Conservation (phyloP, 2,797 vertebrate genomes). For the Lithobates sylvaticus region DNA sequence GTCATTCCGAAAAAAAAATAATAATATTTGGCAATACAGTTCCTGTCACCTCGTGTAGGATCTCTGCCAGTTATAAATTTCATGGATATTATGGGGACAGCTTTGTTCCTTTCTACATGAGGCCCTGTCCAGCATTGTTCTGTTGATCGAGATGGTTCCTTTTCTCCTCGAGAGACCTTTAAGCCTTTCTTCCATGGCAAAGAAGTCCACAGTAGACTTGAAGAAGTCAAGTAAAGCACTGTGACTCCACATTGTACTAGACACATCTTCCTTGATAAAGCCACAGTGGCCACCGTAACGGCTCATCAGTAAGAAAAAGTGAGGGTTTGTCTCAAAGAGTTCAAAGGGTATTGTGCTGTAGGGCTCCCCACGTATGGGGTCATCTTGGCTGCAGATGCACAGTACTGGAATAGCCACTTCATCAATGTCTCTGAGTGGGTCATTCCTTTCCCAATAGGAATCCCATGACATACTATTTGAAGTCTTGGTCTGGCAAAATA, state of each 20-base stretch:
- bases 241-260: constrained; percentile 78
- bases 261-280: constrained; percentile 72
- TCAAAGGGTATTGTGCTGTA: constrained; percentile 78
- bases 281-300: constrained; percentile 81
- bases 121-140: constrained; percentile 79
- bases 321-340: constrained; percentile 86
- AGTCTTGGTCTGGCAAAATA: constrained; percentile 77
- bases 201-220: constrained; percentile 82
- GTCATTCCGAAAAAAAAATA: not conserved
- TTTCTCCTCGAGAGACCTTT: constrained; percentile 74
- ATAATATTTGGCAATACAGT: not conserved
- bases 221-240: constrained; percentile 82
- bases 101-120: constrained; percentile 78
- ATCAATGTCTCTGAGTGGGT: constrained; percentile 83
- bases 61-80: constrained; percentile 85
- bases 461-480: constrained; percentile 73
- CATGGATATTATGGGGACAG: constrained; percentile 85
- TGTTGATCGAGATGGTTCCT: constrained; percentile 70
- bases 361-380: constrained; percentile 79
- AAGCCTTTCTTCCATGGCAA: constrained; percentile 78
- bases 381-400: constrained; percentile 80
- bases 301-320: constrained; percentile 84
- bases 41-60: constrained; percentile 82
- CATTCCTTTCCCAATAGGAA: constrained; percentile 84
- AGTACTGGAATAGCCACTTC: constrained; percentile 85